Evolutionary conservation across 2,797 vertebrate genomes (phyloP), one percentile per base, ranked within the genome.

Genomic region (Adrianichthys oophorus): DNA sequence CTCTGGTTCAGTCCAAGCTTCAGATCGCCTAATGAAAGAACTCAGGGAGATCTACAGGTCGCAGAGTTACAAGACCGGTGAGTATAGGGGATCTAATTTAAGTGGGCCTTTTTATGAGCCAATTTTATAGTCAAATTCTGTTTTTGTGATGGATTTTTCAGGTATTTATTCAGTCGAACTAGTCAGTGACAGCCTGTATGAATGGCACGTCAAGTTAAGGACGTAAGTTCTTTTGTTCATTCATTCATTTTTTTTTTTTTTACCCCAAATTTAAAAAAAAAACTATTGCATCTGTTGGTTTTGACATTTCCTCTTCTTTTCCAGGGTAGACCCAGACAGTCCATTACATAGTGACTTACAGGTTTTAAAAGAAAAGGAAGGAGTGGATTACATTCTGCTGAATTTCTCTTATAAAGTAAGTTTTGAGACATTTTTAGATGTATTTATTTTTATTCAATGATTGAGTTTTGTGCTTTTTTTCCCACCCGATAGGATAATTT

Each of bases 341-440:
- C 95, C 96, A 26, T 89, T 99, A 78, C 97, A 98, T 81, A 98
- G 94, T 79, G 97, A 99, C 91, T 92, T 98, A 84, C 95, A 97
- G 87, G 95, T 98, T 85, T 91, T 99, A 91, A 98, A 98, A 90
- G 96, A 98, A 89, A 99, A 98, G 90, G 96, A 99, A 92, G 97
- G 95, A 52, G 91, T 96, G 89, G 95, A 98, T 78, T 96, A 95
- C 87, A 99, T 99, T 92, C 94, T 98, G 87, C 95, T 99, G 84
- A 97, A 95, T 90, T 97, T 99, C 88, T 98, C 97, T 68, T 99
- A 98, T 94, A 99, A 98, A 95, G 97, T 98, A 86, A 92, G 94
- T 87, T 2, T 13, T 51, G 7, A 21, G 49, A 5, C 45, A 32
- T 23, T 23, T 46, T 15, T 4, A 55, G 14, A 15, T 42, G 12